Conservation (phyloP, 2,888 invertebrate genomes). For the Heliconius ethilla region DNA sequence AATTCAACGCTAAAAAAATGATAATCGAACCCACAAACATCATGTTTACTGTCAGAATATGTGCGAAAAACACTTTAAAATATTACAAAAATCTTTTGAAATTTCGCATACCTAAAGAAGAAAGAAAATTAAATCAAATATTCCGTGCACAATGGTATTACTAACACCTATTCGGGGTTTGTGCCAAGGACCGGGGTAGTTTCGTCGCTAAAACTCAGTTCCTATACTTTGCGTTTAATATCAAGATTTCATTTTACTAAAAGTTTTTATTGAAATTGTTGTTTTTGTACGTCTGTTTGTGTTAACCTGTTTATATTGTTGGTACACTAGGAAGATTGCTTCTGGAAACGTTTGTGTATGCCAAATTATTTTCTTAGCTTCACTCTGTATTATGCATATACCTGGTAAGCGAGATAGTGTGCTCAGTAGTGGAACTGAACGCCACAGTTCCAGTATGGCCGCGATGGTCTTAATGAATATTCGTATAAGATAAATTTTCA, state of each 20-base stretch:
- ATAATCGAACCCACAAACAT: too few species aligned
- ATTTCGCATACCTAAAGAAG: neutral
- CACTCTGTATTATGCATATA: neutral
- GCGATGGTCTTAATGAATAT: too few species aligned
- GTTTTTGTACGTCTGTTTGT: slow-evolving; percentile 1
- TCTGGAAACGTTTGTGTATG: neutral
- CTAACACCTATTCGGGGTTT: slow-evolving; percentile 20
- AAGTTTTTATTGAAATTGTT: slow-evolving; percentile 19
- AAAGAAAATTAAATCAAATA: slow-evolving; percentile 23
- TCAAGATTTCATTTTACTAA: slow-evolving; percentile 23
- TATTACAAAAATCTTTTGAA: slow-evolving; percentile 8
- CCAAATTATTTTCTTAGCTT: neutral
- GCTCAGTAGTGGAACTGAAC: too few species aligned
- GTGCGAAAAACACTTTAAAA: neutral
- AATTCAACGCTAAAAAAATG: too few species aligned
- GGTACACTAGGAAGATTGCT: neutral
- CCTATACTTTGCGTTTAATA: slow-evolving; percentile 8
- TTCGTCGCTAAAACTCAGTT: slow-evolving; percentile 12
- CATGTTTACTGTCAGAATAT: neutral
- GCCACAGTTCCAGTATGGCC: too few species aligned
- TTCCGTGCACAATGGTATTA: slow-evolving; percentile 19
- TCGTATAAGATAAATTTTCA: too few species aligned
- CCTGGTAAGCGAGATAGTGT: neutral
- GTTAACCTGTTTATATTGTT: neutral
- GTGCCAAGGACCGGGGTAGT: slow-evolving; percentile 17